Evolutionary conservation across 2,113 vertebrate species (phyloP), one percentile per base, ranked within the genome.

Genomic region (Myrmecobius fasciatus): DNA sequence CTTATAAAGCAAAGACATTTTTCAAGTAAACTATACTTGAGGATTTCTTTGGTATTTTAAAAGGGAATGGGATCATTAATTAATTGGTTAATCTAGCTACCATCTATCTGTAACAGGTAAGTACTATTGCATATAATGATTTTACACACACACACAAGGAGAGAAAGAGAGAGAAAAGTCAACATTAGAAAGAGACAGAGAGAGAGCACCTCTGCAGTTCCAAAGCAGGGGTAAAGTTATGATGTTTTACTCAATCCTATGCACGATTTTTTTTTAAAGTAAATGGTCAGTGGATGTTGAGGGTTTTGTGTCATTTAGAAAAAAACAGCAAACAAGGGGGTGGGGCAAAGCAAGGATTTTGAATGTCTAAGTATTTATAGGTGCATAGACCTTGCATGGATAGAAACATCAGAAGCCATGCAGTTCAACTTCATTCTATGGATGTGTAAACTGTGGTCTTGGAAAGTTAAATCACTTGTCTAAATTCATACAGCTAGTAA

Each of bases 1-100:
- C 94, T 97, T 91, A 67, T 47, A 52, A 28, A 97, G 95, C 10
- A 96, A 98, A 98, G 96, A 94, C 96, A 97, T 97, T 97, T 97
- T 97, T 91, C 12, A 96, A 96, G n/a, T 96, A 89, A 96, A 96
- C 97, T 96, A 56, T 46, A 90, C 8, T 91, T 89, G 9, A 90
- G 94, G 89, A 95, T 26, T 25, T 93, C 94, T 94, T 90, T 48
- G 96, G 91, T 95, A 94, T 98, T 96, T 26, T 96, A 96, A 96
- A 96, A 92, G n/a, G 93, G n/a, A 17, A 36, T 94, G 20, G 67
- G 67, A 53, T 89, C 90, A 93, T 52, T 28, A 91, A 88, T 97
- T 97, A 95, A 60, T 90, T 67, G 90, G 91, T 54, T 93, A 91
- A 93, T 92, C 67, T 89, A 90, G 83, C 10, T 20, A 91, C 89